Conservation (phyloP, 2,888 invertebrate species). For the Panzeria rudis region DNA sequence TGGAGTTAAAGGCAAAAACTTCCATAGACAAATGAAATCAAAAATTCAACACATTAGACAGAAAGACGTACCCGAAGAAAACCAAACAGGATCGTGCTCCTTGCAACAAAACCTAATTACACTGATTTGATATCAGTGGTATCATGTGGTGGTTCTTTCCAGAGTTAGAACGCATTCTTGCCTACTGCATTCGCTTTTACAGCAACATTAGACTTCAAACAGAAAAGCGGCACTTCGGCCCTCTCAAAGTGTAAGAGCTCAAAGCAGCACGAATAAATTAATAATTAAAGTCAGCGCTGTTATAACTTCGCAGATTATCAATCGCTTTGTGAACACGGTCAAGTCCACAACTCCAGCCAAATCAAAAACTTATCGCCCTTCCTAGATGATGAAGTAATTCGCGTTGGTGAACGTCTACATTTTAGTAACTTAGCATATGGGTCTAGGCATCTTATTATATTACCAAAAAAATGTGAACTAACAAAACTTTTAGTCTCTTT, state of each 20-base stretch:
- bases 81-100: slow-evolving; percentile 4
- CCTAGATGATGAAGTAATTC: neutral
- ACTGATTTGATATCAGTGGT: neutral
- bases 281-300: slow-evolving; percentile 24
- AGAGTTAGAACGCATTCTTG: slow-evolving; percentile 22
- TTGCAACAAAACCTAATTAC: neutral
- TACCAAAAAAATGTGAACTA: slow-evolving; percentile 16
- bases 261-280: neutral
- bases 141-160: neutral
- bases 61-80: slow-evolving; percentile 20
- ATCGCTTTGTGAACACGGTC: neutral
- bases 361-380: slow-evolving; percentile 9
- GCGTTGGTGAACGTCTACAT: slow-evolving; percentile 9
- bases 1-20: too few species aligned
- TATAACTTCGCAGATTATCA: slow-evolving; percentile 32
- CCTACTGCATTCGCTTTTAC: slow-evolving; percentile 7
- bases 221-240: neutral
- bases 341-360: neutral
- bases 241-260: slow-evolving; percentile 4
- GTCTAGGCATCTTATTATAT: slow-evolving; percentile 2
- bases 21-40: too few species aligned
- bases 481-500: slow-evolving; percentile 9
- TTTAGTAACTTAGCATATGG: slow-evolving; percentile 13
- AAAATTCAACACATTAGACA: neutral
- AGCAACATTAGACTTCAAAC: neutral